Conservation (phyloP, 2,888 invertebrate genomes). For the Eutolmus rufibarbis region DNA sequence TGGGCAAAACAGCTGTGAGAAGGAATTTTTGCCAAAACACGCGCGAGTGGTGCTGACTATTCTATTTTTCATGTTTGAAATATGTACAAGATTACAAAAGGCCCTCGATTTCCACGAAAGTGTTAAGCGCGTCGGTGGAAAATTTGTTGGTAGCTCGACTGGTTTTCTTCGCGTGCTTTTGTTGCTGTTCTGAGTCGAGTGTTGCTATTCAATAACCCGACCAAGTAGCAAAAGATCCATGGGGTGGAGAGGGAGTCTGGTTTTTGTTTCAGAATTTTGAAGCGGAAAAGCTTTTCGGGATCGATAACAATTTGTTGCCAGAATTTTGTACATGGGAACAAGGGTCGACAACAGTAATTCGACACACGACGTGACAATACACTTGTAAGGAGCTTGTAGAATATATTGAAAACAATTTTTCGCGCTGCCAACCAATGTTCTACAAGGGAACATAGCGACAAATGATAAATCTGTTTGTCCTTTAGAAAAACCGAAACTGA, state of each 20-base stretch:
- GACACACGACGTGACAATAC: neutral
- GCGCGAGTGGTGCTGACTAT: neutral
- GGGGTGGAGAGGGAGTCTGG: neutral
- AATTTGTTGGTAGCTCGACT: neutral
- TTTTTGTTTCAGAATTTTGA: neutral
- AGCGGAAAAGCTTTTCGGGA: neutral
- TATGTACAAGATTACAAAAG: neutral
- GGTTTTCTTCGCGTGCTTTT: neutral
- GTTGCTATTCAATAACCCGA: neutral
- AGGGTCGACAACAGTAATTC: neutral
- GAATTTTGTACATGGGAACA: neutral
- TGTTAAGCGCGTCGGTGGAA: neutral
- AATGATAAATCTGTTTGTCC: neutral
- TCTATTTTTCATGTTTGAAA: neutral
- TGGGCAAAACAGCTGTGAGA: neutral
- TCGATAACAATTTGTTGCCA: neutral
- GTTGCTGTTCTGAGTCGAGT: neutral
- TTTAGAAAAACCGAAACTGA: neutral
- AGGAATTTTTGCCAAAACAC: neutral
- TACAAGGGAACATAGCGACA: neutral
- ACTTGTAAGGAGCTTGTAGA: neutral
- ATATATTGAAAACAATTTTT: neutral
- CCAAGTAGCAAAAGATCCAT: neutral
- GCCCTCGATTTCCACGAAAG: neutral
- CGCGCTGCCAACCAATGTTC: neutral